Percentiles rank a stretch among this genome's conserved stretches.
Conservation (phyloP, 2,888 invertebrate species). For the Stenolophus ochropezus region DNA sequence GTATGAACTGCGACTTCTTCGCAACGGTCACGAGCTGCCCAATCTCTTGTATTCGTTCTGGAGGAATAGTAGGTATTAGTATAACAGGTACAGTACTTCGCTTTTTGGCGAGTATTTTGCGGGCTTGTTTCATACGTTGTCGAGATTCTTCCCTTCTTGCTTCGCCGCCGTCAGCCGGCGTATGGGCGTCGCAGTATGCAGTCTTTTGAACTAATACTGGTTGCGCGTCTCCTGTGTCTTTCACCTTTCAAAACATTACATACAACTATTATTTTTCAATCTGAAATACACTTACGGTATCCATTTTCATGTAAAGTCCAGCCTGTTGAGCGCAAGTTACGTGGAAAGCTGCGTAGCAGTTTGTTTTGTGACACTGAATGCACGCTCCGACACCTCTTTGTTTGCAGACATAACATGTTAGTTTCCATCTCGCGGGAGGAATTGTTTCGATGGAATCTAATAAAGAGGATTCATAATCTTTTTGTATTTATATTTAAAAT, state of each 20-base stretch:
- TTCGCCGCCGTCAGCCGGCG: constrained; percentile 79
- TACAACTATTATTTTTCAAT: too few relatives aligned
- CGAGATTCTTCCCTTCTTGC: constrained; percentile 79
- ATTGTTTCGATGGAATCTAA: constrained; percentile 95
- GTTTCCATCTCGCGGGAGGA: constrained; percentile 95
- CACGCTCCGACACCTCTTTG: constrained; percentile 95
- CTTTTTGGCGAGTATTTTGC: constrained; percentile 91
- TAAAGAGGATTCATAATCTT: too few relatives aligned
- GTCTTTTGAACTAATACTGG: constrained; percentile 94
- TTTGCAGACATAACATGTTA: constrained; percentile 98
- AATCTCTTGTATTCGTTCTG: constrained; percentile 91
- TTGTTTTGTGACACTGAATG: constrained; percentile 97
- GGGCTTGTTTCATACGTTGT: constrained; percentile 90
- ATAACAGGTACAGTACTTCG: constrained; percentile 90
- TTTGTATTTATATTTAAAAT: background rate
- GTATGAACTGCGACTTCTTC: constrained; percentile 90
- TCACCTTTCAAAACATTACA: constrained; percentile 15
- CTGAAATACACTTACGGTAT: constrained; percentile 79
- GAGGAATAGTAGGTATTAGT: constrained; percentile 93
- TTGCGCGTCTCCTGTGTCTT: constrained; percentile 77
- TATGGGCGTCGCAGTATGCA: constrained; percentile 96
- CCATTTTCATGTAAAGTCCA: constrained; percentile 96
- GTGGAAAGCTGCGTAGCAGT: constrained; percentile 98
- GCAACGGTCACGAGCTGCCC: constrained; percentile 83
- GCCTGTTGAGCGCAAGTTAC: constrained; percentile 99